Base-by-base conservation (phyloP, 1,140 invertebrate genomes). In the Euwallacea similis region DNA sequence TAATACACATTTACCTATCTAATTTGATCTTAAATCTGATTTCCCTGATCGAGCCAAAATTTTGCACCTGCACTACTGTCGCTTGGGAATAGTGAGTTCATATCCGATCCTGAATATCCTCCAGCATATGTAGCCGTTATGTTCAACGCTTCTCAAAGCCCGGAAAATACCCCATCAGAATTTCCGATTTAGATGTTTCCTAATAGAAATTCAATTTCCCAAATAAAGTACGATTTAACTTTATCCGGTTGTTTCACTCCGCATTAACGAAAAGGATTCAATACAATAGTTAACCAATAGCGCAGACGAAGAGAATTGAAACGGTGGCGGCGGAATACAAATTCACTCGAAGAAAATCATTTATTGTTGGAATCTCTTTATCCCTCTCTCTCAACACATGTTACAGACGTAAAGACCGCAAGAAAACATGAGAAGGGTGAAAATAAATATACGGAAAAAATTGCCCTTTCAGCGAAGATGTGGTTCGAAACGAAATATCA, bases 251-350 rank as follows among this genome's bases (percentile, higher is more conserved):
- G 65, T 72, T 72, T 72, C 58, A 8, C 44, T 33, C 21, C 21
- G 21, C 21, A 66, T 60, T 62, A 42, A 50, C 43, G 69, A 73
- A 72, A 73, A 65, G 54, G 21, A 33, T 33, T 33, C 21, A 67
- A 73, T 73, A 62, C 66, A 69, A 73, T 73, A 67, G 71, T 73
- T 73, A 73, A 75, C 68, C 65, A 73, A 75, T 66, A 47, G 68
- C 69, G 66, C 66, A 73, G 62, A 67, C 63, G 53, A 56, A 50
- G 43, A 66, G 69, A 72, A 69, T 43, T 50, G 58, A 70, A 70
- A 74, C 73, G 72, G 43, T 53, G 44, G 47, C 46, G 15, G 13
- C 62, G 41, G 74, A 75, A 75, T 74, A 73, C 58, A 62, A 74
- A 75, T 74, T 67, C 54, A 53, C 42, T 44, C 11, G 33, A 58